Percentiles rank a stretch among this genome's conserved stretches.
Evolutionary conservation across 2,888 invertebrate genomes (phyloP).

Genomic region (Coronaproctus castanopsis): DNA sequence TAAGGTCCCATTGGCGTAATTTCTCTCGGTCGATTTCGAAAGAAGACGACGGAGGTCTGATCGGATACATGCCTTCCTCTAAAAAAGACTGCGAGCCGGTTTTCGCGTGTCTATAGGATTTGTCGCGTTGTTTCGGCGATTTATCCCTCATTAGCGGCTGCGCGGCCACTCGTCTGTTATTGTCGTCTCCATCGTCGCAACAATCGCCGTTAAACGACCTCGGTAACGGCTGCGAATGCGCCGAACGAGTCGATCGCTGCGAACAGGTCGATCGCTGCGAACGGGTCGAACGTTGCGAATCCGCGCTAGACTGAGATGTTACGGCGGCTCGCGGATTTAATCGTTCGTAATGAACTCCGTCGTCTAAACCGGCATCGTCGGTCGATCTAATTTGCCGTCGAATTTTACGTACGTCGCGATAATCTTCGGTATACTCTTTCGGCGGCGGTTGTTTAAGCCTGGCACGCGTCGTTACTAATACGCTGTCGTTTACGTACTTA

Average conservation of each 20-base stretch:
- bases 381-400: slow-evolving; percentile 23
- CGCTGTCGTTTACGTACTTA: slow-evolving; percentile 50
- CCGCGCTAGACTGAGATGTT: slow-evolving; percentile 31
- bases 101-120: slow-evolving; percentile 12
- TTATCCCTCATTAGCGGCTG: background rate
- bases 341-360: slow-evolving; percentile 38
- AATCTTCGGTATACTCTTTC: slow-evolving; percentile 23
- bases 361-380: slow-evolving; percentile 21
- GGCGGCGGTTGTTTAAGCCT: slow-evolving; percentile 11
- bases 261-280: background rate
- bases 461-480: slow-evolving; percentile 12
- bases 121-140: slow-evolving; percentile 12
- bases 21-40: slow-evolving; percentile 59
- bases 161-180: slow-evolving; percentile 2
- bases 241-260: background rate
- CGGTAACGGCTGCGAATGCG: background rate
- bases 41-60: slow-evolving; percentile 21
- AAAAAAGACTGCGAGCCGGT: slow-evolving; percentile 26
- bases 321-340: slow-evolving; percentile 31
- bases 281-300: slow-evolving; percentile 26
- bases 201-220: background rate
- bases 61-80: slow-evolving; percentile 30
- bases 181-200: slow-evolving; percentile 1
- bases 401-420: slow-evolving; percentile 30
- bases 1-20: slow-evolving; percentile 67